Conservation (phyloP, 1,140 invertebrate genomes). For the Philotrypesis tridentata region DNA sequence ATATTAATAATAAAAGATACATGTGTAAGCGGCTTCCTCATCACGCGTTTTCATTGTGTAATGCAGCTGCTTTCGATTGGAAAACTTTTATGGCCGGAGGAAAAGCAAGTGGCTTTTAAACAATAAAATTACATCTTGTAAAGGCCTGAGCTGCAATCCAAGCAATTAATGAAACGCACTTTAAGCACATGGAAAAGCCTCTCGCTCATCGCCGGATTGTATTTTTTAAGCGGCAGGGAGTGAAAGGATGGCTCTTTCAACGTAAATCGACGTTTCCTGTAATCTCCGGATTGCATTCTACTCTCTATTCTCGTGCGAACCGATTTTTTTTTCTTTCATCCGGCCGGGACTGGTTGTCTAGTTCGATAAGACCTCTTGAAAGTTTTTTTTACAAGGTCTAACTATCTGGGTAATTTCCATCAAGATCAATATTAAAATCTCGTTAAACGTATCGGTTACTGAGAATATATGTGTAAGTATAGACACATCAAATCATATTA, state of each 20-base stretch:
- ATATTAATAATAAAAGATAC: background rate
- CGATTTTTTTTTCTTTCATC: conserved; percentile 29
- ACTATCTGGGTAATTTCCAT: no score
- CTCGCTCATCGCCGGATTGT: conserved; percentile 31
- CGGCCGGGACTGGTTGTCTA: background rate
- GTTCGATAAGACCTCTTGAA: background rate
- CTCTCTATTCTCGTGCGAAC: conserved; percentile 43
- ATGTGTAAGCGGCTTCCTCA: background rate
- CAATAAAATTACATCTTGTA: conserved; percentile 17
- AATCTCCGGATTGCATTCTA: conserved; percentile 44
- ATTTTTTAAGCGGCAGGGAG: conserved; percentile 26
- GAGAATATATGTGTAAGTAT: no score
- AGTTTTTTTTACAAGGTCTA: no score
- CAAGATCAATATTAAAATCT: no score
- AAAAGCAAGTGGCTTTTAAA: background rate
- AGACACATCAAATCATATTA: no score
- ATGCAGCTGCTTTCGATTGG: conserved; percentile 4
- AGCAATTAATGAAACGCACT: background rate
- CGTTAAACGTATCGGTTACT: no score
- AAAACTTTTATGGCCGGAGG: background rate
- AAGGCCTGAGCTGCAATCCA: background rate
- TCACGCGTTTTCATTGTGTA: background rate
- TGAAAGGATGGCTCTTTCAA: conserved; percentile 49
- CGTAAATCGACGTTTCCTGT: conserved; percentile 49
- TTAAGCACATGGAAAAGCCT: conserved; percentile 11